Percentiles rank a stretch among this genome's conserved stretches.
phyloP scores from a whole-genome alignment of 2,888 invertebrate species.

The Diarsia dahlii region DNA sequence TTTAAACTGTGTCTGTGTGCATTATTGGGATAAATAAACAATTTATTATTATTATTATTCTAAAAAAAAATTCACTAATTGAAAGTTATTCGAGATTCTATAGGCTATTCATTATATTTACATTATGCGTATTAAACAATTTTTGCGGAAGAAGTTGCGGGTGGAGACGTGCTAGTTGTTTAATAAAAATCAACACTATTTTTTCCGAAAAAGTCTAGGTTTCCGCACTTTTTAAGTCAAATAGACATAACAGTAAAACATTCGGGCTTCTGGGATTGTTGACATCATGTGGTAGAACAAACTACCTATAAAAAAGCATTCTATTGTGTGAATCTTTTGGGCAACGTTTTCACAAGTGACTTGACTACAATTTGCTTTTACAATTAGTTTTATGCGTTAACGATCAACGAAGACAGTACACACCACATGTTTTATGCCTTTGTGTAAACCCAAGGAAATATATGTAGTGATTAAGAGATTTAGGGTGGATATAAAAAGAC shows the following conservation, averaged over 20 bases:
- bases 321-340: background rate
- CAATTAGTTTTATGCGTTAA: background rate
- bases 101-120: too few relatives aligned
- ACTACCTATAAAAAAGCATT: background rate
- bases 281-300: background rate
- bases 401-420: background rate
- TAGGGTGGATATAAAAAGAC: background rate
- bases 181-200: background rate
- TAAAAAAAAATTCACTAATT: too few relatives aligned
- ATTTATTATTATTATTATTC: too few relatives aligned
- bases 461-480: background rate
- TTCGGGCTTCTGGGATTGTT: background rate
- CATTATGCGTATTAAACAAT: too few relatives aligned
- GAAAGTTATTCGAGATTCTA: too few relatives aligned
- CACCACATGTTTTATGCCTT: background rate
- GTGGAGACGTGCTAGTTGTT: background rate
- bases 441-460: background rate
- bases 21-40: too few relatives aligned
- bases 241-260: background rate
- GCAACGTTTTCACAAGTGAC: background rate
- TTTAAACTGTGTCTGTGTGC: too few relatives aligned
- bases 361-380: background rate
- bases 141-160: too few relatives aligned
- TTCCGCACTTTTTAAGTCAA: background rate
- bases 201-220: background rate